A percentile compares a stretch with the other conserved stretches of the same genome.
Conservation (phyloP, 2,113 vertebrate species). For the Crotalus horridus region DNA sequence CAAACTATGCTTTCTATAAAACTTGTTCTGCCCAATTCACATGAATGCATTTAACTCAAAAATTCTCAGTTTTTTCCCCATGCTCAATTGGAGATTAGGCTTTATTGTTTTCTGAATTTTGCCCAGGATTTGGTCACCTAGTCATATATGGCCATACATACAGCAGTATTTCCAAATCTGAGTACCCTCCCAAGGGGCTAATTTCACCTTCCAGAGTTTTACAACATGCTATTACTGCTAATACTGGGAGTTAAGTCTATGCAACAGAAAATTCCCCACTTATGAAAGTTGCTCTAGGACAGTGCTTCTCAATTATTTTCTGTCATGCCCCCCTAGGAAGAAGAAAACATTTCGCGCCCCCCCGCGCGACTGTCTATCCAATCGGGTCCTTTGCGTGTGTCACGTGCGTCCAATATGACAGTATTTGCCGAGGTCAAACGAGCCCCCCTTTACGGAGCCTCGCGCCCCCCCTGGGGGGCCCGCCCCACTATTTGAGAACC, state of each 20-base stretch:
- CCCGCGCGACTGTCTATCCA: no score
- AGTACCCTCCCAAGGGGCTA: background rate
- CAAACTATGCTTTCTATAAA: background rate
- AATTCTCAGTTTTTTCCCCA: background rate
- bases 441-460: no score
- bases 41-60: background rate
- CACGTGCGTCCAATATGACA: no score
- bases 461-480: no score
- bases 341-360: no score
- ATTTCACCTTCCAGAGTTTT: background rate
- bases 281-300: background rate
- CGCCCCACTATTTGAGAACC: no score
- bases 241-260: background rate
- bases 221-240: background rate
- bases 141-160: background rate
- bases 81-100: background rate
- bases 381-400: no score
- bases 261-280: background rate
- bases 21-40: background rate
- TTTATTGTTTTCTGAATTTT: background rate
- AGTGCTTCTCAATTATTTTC: no score
- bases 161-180: background rate
- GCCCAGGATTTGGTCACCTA: background rate
- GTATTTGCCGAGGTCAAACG: no score
- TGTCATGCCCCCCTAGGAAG: no score